A percentile compares a stretch with the other conserved stretches of the same genome.
These are phyloP conservation scores for Aspidapion aeneum DNA, from an alignment of 2,888 invertebrate species.

Conservation along the genomic window DNA sequence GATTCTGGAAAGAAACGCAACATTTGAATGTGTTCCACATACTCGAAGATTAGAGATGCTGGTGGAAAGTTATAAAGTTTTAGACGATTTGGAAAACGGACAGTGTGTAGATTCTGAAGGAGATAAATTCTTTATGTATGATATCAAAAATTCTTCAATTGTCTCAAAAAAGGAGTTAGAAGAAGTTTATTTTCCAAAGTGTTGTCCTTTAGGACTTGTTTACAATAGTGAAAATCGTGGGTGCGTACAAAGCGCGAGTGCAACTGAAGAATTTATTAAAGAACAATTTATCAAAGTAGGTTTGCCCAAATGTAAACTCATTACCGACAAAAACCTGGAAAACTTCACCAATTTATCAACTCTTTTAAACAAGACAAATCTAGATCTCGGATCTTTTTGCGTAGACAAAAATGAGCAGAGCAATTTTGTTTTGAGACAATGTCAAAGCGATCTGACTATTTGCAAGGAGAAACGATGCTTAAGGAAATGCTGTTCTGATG, in stretches of 20 bases:
- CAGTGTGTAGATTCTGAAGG: conserved; percentile 2
- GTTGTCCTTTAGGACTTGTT: conserved; percentile 33
- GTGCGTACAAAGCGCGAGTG: conserved; percentile 24
- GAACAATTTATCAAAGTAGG: conserved; percentile 33
- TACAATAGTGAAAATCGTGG: conserved; percentile 30
- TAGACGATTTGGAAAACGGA: neutral
- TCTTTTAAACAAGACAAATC: conserved; percentile 4
- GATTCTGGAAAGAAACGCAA: neutral
- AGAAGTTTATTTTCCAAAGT: conserved; percentile 30
- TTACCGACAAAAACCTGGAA: conserved; percentile 26
- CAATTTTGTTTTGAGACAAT: conserved; percentile 31
- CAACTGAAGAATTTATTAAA: conserved; percentile 23
- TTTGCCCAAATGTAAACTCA: conserved; percentile 33
- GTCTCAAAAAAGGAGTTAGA: conserved; percentile 8
- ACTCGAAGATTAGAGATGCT: neutral
- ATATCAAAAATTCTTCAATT: neutral
- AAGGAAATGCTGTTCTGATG: conserved; percentile 55
- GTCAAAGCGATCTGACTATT: conserved; percentile 29
- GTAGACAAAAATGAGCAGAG: conserved; percentile 28
- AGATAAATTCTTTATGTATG: conserved; percentile 1
- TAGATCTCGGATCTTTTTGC: conserved; percentile 18
- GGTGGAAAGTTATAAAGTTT: neutral
- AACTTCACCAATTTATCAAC: conserved; percentile 5
- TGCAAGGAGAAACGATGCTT: conserved; percentile 42
- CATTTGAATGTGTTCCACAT: neutral